Evolutionary conservation across 2,888 invertebrate species (phyloP).

Genomic region (Nomada fabriciana): DNA sequence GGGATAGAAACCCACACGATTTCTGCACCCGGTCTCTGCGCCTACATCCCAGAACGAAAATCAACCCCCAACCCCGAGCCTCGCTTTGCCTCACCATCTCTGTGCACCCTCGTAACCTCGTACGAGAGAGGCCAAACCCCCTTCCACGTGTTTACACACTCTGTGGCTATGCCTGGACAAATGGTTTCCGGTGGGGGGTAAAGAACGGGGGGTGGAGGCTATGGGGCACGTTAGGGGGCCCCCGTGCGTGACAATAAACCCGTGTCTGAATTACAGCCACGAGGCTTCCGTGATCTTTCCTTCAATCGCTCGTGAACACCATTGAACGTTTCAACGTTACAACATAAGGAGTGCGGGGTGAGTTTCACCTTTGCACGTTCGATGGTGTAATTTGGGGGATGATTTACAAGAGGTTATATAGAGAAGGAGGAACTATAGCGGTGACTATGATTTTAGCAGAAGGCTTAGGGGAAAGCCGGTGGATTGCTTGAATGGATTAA

Average conservation of each 20-base stretch:
- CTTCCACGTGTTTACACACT: conserved; percentile 70
- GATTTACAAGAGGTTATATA: background rate
- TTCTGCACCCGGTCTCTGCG: conserved; percentile 75
- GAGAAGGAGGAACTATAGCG: background rate
- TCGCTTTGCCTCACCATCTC: conserved; percentile 45
- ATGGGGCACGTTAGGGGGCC: conserved; percentile 26
- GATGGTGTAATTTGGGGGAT: background rate
- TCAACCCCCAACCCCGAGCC: conserved; percentile 69
- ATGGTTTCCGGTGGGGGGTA: conserved; percentile 63
- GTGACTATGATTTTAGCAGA: background rate
- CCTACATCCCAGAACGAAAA: conserved; percentile 77
- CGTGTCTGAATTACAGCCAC: conserved; percentile 35
- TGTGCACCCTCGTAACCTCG: conserved; percentile 66
- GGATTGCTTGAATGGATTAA: background rate
- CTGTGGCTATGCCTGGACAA: conserved; percentile 70
- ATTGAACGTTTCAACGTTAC: background rate
- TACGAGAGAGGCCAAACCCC: conserved; percentile 56
- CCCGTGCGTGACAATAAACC: conserved; percentile 64
- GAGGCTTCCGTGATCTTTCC: conserved; percentile 27
- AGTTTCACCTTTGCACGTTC: conserved; percentile 7
- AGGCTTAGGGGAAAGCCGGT: background rate
- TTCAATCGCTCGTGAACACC: conserved; percentile 7
- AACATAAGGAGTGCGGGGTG: background rate
- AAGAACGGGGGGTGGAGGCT: background rate
- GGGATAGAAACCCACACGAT: conserved; percentile 83